A percentile compares a stretch with the other conserved stretches of the same genome.
phyloP scores from a whole-genome alignment of 64 coral and sea anemone genomes.

The Stylophora pistillata region DNA sequence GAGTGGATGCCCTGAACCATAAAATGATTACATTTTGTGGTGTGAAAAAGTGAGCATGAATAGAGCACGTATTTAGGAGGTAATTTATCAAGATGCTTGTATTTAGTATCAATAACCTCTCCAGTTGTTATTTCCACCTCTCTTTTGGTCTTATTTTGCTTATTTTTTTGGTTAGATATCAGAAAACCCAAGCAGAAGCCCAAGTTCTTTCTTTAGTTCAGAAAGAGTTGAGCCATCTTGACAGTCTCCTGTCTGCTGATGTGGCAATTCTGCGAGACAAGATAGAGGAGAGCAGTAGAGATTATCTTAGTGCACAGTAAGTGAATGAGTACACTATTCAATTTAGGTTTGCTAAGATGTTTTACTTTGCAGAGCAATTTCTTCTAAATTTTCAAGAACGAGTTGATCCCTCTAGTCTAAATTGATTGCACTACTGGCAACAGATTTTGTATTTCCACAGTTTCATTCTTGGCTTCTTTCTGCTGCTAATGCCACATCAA shows the following conservation, averaged over 20 bases:
- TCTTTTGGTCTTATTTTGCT: background rate
- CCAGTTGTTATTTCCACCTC: background rate
- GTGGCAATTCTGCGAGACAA: constrained; percentile 90
- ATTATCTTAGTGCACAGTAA: constrained; percentile 85
- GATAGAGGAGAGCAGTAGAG: constrained; percentile 90
- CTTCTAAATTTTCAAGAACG: no score
- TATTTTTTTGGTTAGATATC: constrained; percentile 58
- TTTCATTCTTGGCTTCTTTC: no score
- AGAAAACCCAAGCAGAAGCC: constrained; percentile 86
- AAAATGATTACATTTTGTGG: no score
- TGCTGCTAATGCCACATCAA: no score
- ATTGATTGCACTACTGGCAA: no score
- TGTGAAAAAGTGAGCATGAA: no score
- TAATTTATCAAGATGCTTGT: no score
- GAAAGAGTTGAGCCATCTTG: constrained; percentile 85
- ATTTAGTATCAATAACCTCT: no score
- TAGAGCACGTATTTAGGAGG: no score
- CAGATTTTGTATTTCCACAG: no score
- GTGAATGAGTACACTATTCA: background rate
- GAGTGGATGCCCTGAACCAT: no score
- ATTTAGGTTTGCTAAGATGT: background rate
- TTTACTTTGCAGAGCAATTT: background rate
- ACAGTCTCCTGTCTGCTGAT: constrained; percentile 84
- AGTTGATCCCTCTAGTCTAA: no score
- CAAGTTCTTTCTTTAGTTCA: constrained; percentile 78